A percentile compares a stretch with the other conserved stretches of the same genome.
These are phyloP conservation scores for pig (Sus scrofa) DNA, from an alignment of 2,113 vertebrate genomes.

Conservation along the genomic window DNA sequence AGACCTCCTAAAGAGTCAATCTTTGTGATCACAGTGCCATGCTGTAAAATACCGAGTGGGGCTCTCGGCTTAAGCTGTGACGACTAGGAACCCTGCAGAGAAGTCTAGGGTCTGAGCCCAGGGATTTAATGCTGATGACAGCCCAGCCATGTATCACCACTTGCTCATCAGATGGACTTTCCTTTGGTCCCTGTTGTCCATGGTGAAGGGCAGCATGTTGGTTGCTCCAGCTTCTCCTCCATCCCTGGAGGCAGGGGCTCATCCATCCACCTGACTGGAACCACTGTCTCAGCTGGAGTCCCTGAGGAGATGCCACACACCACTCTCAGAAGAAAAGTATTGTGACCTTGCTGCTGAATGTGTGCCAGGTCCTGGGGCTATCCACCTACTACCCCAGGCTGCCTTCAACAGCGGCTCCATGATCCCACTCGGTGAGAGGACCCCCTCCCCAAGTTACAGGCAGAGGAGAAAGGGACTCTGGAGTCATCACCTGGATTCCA, in stretches of 20 bases:
- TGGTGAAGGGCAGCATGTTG: slow-evolving; percentile 80
- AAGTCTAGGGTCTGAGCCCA: slow-evolving; percentile 80
- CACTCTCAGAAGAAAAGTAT: slow-evolving; percentile 76
- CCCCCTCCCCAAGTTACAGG: slow-evolving; percentile 78
- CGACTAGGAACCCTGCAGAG: slow-evolving; percentile 77
- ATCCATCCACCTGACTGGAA: slow-evolving; percentile 76
- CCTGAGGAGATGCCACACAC: slow-evolving; percentile 74
- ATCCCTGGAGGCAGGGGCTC: slow-evolving; percentile 80
- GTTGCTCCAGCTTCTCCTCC: slow-evolving; percentile 80
- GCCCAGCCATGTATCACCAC: slow-evolving; percentile 75
- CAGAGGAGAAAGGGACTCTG: slow-evolving; percentile 82
- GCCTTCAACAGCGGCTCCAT: slow-evolving; percentile 71
- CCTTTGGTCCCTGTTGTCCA: slow-evolving; percentile 82
- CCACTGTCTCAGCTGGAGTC: slow-evolving; percentile 77
- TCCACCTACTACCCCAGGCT: slow-evolving; percentile 65
- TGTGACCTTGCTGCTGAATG: slow-evolving; percentile 76
- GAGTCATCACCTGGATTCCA: slow-evolving; percentile 78
- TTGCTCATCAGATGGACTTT: slow-evolving; percentile 82
- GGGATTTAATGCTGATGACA: slow-evolving; percentile 81
- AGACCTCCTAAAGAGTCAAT: slow-evolving; percentile 76
- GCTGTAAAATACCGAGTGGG: slow-evolving; percentile 74
- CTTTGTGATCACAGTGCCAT: slow-evolving; percentile 72
- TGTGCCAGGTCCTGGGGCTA: slow-evolving; percentile 73
- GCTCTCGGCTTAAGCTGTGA: slow-evolving; percentile 74
- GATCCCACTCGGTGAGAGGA: slow-evolving; percentile 75